phyloP scores from a whole-genome alignment of 2,888 invertebrate species.

The Microctonus brassicae region DNA sequence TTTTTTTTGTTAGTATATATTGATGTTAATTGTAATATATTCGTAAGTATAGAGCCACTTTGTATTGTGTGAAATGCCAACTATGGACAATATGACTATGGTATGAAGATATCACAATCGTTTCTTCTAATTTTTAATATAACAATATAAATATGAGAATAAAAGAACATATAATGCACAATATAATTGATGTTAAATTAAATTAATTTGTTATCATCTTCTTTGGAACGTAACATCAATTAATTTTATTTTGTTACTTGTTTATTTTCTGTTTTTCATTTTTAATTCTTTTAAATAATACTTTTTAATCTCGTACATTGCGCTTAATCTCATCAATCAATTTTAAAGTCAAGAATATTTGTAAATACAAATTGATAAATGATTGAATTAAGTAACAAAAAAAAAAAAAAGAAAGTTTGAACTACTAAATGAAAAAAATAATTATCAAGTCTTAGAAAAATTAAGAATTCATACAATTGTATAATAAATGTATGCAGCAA shows the following conservation, averaged over 20 bases:
- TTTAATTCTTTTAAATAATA: neutral
- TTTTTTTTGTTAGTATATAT: neutral
- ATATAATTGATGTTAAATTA: neutral
- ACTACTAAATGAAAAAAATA: neutral
- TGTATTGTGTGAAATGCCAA: constrained; percentile 24
- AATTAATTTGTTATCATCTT: neutral
- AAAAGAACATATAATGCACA: neutral
- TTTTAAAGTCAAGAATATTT: neutral
- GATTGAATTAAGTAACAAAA: neutral
- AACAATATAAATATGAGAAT: neutral
- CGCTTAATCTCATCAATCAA: neutral
- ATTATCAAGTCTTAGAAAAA: too few relatives aligned
- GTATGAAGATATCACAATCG: constrained; percentile 30
- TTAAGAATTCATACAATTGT: too few relatives aligned
- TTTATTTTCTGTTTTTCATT: neutral
- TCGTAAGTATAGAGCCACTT: constrained; percentile 13
- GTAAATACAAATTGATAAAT: neutral
- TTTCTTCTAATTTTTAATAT: constrained; percentile 19
- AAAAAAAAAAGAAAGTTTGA: neutral
- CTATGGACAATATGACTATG: constrained; percentile 16
- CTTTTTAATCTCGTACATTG: neutral
- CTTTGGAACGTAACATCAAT: neutral
- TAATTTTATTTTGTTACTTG: too few relatives aligned
- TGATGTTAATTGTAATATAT: neutral
- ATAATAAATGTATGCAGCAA: too few relatives aligned